Evolutionary conservation across 1,140 invertebrate genomes (phyloP).

Genomic region (Bemisia tabaci): DNA sequence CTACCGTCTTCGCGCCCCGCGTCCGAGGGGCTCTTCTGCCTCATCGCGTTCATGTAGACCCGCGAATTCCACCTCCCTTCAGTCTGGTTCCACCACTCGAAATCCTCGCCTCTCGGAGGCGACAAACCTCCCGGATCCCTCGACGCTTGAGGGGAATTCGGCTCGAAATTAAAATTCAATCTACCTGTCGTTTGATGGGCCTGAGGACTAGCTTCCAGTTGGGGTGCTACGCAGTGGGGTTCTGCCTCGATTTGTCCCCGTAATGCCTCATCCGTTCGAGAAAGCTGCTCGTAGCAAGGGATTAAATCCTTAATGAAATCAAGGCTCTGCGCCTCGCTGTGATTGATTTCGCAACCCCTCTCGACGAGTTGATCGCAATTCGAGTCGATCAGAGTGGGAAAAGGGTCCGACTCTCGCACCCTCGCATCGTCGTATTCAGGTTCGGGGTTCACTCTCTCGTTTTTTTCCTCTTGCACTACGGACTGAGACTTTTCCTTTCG

Average conservation of each 20-base stretch:
- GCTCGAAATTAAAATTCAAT: no score
- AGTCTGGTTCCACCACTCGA: no score
- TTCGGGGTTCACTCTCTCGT: no score
- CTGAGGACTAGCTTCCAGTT: background rate
- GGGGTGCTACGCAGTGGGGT: background rate
- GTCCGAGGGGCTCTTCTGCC: background rate
- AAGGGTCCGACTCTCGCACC: no score
- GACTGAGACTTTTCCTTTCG: background rate
- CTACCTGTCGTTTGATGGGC: background rate
- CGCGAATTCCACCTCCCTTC: background rate
- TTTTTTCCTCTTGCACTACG: background rate
- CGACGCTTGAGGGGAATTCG: no score
- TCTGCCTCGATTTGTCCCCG: background rate
- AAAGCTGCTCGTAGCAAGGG: background rate
- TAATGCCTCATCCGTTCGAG: background rate
- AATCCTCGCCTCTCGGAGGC: no score
- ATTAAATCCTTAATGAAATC: background rate
- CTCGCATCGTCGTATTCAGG: no score
- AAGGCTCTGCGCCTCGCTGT: background rate
- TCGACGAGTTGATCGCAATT: background rate
- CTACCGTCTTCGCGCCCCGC: background rate
- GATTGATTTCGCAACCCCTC: background rate
- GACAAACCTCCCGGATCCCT: no score
- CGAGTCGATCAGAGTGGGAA: no score
- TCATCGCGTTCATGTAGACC: background rate